These are phyloP conservation scores for Cantharis rustica DNA, from an alignment of 2,888 invertebrate species.

Conservation along the genomic window DNA sequence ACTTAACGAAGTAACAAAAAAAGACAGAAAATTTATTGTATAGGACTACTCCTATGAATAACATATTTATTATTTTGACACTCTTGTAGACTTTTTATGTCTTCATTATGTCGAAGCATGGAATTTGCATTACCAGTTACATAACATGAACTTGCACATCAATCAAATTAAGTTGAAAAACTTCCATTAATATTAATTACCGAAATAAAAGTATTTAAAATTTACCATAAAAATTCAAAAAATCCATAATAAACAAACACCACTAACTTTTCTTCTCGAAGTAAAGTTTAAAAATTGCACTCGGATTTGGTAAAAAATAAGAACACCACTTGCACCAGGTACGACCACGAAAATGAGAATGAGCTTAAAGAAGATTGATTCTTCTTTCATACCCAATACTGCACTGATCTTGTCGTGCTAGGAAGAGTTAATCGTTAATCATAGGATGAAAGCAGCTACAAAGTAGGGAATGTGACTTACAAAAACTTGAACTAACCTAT, in stretches of 20 bases:
- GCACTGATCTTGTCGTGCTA: conserved; percentile 27
- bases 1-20: background rate
- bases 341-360: conserved; percentile 21
- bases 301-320: background rate
- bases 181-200: background rate
- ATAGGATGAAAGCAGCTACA: background rate
- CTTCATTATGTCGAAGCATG: background rate
- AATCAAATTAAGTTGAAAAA: background rate
- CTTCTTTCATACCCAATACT: conserved; percentile 20
- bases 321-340: conserved; percentile 7
- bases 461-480: background rate
- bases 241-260: background rate
- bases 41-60: background rate
- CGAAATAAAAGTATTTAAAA: background rate
- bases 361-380: conserved; percentile 14
- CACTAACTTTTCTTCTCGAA: background rate
- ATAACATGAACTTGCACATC: conserved; percentile 1
- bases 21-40: background rate
- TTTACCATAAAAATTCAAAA: background rate
- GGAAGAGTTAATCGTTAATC: conserved; percentile 17
- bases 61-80: conserved; percentile 1
- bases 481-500: background rate
- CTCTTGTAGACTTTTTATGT: background rate
- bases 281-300: background rate
- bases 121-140: background rate